These are phyloP conservation scores for Patella ulyssiponensis DNA, from an alignment of 2,888 invertebrate genomes.

Conservation along the genomic window DNA sequence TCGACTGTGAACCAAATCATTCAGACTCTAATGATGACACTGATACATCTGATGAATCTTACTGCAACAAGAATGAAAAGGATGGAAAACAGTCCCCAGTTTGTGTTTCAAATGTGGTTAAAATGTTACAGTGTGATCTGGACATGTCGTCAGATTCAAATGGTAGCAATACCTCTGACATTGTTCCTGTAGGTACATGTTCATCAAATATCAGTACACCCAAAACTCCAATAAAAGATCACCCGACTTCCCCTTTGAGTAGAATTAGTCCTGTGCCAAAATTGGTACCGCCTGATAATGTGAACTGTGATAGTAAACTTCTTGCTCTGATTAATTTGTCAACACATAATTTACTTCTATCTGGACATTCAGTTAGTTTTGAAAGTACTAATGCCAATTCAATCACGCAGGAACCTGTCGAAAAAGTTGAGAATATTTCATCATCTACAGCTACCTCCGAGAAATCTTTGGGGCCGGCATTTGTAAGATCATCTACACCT, in stretches of 20 bases:
- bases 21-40: too few species aligned
- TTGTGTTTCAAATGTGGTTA: background rate
- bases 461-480: too few species aligned
- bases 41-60: too few species aligned
- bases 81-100: too few species aligned
- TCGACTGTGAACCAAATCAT: too few species aligned
- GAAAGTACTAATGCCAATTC: background rate
- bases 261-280: conserved; percentile 7
- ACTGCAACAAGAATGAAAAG: too few species aligned
- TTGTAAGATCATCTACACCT: too few species aligned
- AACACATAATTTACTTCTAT: background rate
- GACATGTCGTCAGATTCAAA: background rate
- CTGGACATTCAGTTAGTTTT: background rate
- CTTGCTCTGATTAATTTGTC: background rate
- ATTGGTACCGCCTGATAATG: background rate
- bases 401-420: too few species aligned
- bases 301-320: conserved; percentile 4
- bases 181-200: background rate
- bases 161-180: background rate
- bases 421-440: too few species aligned
- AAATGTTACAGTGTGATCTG: background rate
- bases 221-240: background rate
- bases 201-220: background rate
- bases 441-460: too few species aligned
- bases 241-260: background rate